Conservation (phyloP, 2,888 invertebrate species). For the Drosophila atripex region DNA sequence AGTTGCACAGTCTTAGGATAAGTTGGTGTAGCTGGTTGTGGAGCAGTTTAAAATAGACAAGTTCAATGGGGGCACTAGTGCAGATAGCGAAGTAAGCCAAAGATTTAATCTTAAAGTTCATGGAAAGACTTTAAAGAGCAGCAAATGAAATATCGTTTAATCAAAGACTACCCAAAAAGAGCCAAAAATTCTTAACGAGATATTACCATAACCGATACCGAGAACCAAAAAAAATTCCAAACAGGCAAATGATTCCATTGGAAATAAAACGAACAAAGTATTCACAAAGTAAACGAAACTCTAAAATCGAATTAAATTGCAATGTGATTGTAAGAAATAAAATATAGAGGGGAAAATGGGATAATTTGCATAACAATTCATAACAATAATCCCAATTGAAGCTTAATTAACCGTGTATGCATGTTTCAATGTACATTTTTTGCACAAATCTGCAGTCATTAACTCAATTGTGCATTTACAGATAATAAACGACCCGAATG, state of each 20-base stretch:
- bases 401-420: constrained; percentile 37
- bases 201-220: neutral
- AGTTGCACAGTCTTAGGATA: constrained; percentile 8
- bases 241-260: constrained; percentile 56
- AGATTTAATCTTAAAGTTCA: constrained; percentile 48
- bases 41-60: constrained; percentile 14
- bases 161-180: neutral
- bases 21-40: constrained; percentile 38
- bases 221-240: constrained; percentile 31
- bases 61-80: neutral
- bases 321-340: constrained; percentile 64
- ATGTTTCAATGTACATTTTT: constrained; percentile 40
- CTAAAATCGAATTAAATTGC: constrained; percentile 53
- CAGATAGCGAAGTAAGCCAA: constrained; percentile 34
- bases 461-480: constrained; percentile 31
- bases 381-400: constrained; percentile 34
- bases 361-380: constrained; percentile 39
- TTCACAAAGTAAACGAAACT: constrained; percentile 20
- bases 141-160: constrained; percentile 5
- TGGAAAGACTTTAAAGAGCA: constrained; percentile 29
- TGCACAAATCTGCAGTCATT: constrained; percentile 23
- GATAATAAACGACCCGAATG: constrained; percentile 25
- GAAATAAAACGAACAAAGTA: constrained; percentile 63
- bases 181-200: constrained; percentile 1
- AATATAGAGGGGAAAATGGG: neutral